These are phyloP conservation scores for Cyclophora punctaria DNA, from an alignment of 2,888 invertebrate genomes.

Conservation along the genomic window DNA sequence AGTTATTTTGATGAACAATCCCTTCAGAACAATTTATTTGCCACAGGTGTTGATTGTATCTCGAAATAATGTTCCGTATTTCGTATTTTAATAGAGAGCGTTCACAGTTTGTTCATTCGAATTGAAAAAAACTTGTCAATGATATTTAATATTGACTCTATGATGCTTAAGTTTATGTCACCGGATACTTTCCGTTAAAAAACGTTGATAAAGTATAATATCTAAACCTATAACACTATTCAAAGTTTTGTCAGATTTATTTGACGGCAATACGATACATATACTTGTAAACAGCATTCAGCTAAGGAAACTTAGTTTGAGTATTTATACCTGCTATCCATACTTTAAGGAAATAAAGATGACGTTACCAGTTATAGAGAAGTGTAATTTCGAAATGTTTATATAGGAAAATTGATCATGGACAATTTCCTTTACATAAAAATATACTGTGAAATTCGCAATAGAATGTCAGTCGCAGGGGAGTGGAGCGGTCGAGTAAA, in stretches of 20 bases:
- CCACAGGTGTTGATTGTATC: slow-evolving; percentile 13
- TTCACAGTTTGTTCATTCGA: neutral
- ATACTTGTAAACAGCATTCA: slow-evolving; percentile 12
- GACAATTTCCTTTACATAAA: slow-evolving; percentile 53
- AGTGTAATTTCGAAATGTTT: no score
- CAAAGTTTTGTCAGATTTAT: slow-evolving; percentile 15
- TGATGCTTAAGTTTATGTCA: slow-evolving; percentile 3
- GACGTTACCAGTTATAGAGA: slow-evolving; percentile 30
- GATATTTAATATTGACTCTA: slow-evolving; percentile 3
- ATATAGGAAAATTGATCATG: slow-evolving; percentile 35
- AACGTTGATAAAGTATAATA: slow-evolving; percentile 17
- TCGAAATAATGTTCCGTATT: neutral
- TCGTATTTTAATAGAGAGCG: no score
- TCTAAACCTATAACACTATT: slow-evolving; percentile 18
- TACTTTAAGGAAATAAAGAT: slow-evolving; percentile 14
- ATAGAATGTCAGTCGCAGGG: slow-evolving; percentile 68
- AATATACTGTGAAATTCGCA: slow-evolving; percentile 64
- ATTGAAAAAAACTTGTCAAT: slow-evolving; percentile 4
- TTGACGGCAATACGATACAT: slow-evolving; percentile 18
- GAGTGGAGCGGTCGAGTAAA: slow-evolving; percentile 60
- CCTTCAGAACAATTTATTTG: slow-evolving; percentile 3
- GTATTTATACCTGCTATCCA: slow-evolving; percentile 7
- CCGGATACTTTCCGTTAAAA: slow-evolving; percentile 11
- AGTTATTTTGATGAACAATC: slow-evolving; percentile 29
- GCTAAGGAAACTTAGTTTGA: slow-evolving; percentile 9